Evolutionary conservation across 2,113 vertebrate genomes (phyloP).

Genomic region (Callocephalon fimbriatum): DNA sequence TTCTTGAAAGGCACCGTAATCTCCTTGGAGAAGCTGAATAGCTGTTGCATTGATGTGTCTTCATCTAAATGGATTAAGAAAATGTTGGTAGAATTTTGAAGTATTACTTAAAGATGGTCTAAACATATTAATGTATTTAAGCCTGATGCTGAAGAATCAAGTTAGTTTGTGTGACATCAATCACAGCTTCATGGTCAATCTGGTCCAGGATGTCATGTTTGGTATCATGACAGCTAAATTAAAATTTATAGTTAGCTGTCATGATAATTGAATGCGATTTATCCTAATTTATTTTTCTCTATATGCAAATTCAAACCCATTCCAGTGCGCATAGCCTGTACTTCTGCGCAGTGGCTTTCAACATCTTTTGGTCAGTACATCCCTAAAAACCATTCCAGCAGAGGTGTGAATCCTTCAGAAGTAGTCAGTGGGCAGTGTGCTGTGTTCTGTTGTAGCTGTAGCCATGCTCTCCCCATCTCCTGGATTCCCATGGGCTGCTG

Average conservation of each 20-base stretch:
- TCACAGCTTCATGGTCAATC: neutral
- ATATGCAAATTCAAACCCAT: neutral
- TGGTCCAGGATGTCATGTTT: neutral
- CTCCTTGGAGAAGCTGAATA: neutral
- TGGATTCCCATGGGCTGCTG: neutral
- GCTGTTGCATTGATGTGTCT: neutral
- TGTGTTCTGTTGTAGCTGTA: neutral
- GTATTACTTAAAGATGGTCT: neutral
- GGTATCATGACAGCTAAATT: neutral
- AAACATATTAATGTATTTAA: neutral
- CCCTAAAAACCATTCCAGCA: neutral
- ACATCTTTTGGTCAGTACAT: neutral
- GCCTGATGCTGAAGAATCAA: neutral
- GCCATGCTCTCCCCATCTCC: accelerated
- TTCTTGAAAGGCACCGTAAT: neutral
- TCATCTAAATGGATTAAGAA: neutral
- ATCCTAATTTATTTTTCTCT: neutral
- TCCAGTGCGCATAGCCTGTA: neutral
- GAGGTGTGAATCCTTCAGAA: neutral
- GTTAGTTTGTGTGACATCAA: neutral
- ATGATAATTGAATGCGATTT: neutral
- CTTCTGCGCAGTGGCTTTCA: neutral
- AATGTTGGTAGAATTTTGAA: neutral
- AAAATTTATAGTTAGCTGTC: neutral
- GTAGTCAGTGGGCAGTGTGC: neutral